Base-by-base conservation (phyloP, 2,113 vertebrate species). In the Camarhynchus parvulus region DNA sequence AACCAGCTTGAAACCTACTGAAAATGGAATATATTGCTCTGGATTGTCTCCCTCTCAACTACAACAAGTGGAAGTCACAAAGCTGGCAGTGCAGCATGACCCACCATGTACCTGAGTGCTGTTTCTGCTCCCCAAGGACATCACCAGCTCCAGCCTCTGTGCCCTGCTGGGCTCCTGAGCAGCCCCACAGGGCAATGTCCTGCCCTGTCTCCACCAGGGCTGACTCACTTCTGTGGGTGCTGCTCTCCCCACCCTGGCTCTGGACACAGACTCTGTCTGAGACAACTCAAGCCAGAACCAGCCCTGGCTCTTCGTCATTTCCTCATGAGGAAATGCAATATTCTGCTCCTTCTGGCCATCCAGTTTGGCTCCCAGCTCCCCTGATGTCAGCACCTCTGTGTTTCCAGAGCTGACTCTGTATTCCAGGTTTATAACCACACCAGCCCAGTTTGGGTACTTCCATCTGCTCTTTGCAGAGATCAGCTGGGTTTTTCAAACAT, bases 161-260 rank as follows among this genome's bases (percentile, higher is more conserved):
- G 80, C 50, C 20, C 81, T 39, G 22, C 7, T 46, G 69, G 59
- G 56, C 42, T 76, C 46, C 67, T 16, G 39, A 81, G 89, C 83
- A 80, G 50, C 27, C 68, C 79, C 86, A 62, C 0, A 12, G 68
- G 68, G 79, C 86, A 58, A 25, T 46, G 69, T 27, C 50, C 92
- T 83, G 47, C 79, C 79, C 63, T 79, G 83, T 47, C 88, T 88
- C n/a, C 3, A 15, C 3, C 5, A 0, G 42, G 55, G 39, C 75
- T 95, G 95, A 96, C 13, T 93, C 96, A 94, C 21, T 44, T 16
- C 80, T 4, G 31, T 33, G 77, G 63, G 58, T 78, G 67, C 79
- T 62, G 19, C 18, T 16, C 63, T 87, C 87, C 31, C 15, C 46
- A 61, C 68, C 12, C 1, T 27, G 73, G 15, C 88, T 58, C 33